Evolutionary conservation across 1,140 invertebrate species (phyloP).

Genomic region (Paracyclopina nana): DNA sequence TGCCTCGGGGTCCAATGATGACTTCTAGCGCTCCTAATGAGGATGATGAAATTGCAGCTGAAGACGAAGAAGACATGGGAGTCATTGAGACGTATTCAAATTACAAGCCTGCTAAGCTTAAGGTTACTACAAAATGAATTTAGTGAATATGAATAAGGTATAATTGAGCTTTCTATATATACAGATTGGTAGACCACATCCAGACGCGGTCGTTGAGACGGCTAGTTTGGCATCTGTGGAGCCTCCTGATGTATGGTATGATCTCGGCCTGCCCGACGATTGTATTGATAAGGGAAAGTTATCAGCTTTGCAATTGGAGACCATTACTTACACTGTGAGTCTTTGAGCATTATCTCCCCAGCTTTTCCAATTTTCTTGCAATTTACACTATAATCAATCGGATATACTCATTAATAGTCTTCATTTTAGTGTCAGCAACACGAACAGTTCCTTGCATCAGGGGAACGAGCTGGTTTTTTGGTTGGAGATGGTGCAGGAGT

Average conservation of each 20-base stretch:
- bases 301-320: slow-evolving; percentile 89
- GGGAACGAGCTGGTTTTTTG: slow-evolving; percentile 78
- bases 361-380: too few species aligned
- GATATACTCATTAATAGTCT: too few species aligned
- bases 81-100: slow-evolving; percentile 79
- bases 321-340: slow-evolving; percentile 41
- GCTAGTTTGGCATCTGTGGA: slow-evolving; percentile 89
- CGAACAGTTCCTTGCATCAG: slow-evolving; percentile 70
- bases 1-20: too few species aligned
- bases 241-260: slow-evolving; percentile 82
- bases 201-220: slow-evolving; percentile 98
- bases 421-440: slow-evolving; percentile 96
- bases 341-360: too few species aligned
- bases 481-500: slow-evolving; percentile 98
- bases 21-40: background rate
- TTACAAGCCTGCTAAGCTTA: slow-evolving; percentile 38
- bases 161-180: too few species aligned
- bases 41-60: slow-evolving; percentile 51
- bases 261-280: slow-evolving; percentile 59
- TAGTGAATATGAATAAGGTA: too few species aligned
- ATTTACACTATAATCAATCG: too few species aligned
- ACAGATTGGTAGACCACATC: slow-evolving; percentile 83
- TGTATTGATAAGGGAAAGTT: slow-evolving; percentile 62
- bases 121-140: too few species aligned
- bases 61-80: slow-evolving; percentile 86